A percentile compares a stretch with the other conserved stretches of the same genome.
These are phyloP conservation scores for Aricia agestis DNA, from an alignment of 1,140 invertebrate genomes.

Conservation along the genomic window DNA sequence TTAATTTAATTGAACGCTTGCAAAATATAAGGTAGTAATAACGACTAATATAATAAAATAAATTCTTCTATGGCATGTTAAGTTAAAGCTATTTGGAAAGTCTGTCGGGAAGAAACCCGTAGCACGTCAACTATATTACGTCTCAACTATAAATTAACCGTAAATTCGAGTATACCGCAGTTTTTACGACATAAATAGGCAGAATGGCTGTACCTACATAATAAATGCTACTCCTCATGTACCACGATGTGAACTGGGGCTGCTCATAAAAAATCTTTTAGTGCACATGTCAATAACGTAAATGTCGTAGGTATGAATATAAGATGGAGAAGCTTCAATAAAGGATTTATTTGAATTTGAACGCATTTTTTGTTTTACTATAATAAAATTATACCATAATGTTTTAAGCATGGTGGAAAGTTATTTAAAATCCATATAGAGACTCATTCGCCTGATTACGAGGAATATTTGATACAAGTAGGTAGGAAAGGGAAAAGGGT, in stretches of 20 bases:
- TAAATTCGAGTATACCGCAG: background rate
- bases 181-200: slow-evolving; percentile 12
- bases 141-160: slow-evolving; percentile 8
- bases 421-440: no score
- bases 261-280: slow-evolving; percentile 15
- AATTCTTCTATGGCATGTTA: no score
- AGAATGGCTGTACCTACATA: slow-evolving; percentile 3
- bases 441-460: no score
- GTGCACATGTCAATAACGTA: slow-evolving; percentile 9
- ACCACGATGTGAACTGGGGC: background rate
- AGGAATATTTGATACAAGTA: no score
- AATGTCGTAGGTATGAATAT: background rate
- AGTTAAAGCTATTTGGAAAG: no score
- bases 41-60: no score
- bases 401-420: no score
- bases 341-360: background rate
- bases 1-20: no score
- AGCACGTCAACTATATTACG: background rate
- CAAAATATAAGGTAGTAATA: no score
- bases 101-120: background rate
- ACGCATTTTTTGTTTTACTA: background rate
- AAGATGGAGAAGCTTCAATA: background rate
- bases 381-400: background rate
- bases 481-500: no score
- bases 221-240: slow-evolving; percentile 11